A percentile compares a stretch with the other conserved stretches of the same genome.
Conservation (phyloP, 2,113 vertebrate species). For the Leptosomus discolor region DNA sequence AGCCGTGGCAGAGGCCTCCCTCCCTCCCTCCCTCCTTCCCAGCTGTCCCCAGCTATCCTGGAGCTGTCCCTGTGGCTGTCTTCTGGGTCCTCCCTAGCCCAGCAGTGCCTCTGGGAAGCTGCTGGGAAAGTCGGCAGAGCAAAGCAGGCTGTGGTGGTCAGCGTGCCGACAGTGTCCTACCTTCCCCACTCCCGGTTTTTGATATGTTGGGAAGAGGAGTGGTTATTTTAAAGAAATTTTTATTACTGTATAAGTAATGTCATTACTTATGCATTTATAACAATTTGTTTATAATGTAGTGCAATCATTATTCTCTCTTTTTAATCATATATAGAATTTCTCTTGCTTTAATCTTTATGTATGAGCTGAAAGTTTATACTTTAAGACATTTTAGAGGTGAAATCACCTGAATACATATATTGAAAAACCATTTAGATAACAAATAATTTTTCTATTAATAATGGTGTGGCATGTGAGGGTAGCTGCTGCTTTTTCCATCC, state of each 20-base stretch:
- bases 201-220: no score
- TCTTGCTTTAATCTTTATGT: not conserved
- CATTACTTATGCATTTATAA: not conserved
- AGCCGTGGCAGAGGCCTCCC: not conserved
- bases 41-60: fast-evolving
- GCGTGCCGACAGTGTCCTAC: fast-evolving
- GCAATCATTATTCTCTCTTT: not conserved
- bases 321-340: not conserved
- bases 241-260: not conserved
- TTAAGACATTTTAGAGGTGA: not conserved
- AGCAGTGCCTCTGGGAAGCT: not conserved
- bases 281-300: not conserved
- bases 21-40: not conserved
- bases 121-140: not conserved
- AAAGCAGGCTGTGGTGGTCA: fast-evolving
- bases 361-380: not conserved
- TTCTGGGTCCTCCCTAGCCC: not conserved
- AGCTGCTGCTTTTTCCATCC: not conserved
- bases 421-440: not conserved
- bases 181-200: not conserved
- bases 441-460: not conserved
- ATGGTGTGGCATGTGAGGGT: not conserved
- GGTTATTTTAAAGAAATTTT: not conserved
- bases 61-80: fast-evolving
- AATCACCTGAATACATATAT: not conserved